A percentile compares a stretch with the other conserved stretches of the same genome.
Evolutionary conservation across 2,113 vertebrate species (phyloP).

Genomic region (Macrotus californicus): DNA sequence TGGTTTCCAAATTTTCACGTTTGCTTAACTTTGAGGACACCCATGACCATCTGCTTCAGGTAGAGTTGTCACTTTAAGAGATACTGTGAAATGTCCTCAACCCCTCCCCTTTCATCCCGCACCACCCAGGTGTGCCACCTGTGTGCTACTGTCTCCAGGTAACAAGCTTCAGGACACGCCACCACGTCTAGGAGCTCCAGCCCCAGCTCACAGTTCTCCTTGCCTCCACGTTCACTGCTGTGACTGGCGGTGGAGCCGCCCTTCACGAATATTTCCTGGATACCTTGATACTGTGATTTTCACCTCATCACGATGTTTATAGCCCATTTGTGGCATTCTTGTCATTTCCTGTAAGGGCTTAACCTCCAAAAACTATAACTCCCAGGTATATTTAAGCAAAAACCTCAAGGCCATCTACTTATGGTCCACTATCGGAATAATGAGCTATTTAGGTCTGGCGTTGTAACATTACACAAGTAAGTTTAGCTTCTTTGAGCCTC

Average conservation of each 20-base stretch:
- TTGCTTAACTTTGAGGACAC: background rate
- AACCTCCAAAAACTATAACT: background rate
- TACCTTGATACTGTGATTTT: background rate
- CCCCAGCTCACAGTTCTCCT: background rate
- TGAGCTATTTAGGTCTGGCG: background rate
- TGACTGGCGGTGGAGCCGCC: rapidly evolving
- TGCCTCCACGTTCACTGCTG: background rate
- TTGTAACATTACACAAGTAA: background rate
- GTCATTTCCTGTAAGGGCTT: background rate
- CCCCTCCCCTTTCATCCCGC: background rate
- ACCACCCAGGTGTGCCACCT: no score
- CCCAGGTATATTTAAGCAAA: background rate
- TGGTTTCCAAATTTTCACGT: background rate
- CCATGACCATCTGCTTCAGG: background rate
- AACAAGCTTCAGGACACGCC: background rate
- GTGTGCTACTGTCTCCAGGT: background rate
- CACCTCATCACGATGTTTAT: background rate
- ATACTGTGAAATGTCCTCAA: background rate
- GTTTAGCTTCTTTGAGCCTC: background rate
- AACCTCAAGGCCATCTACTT: background rate
- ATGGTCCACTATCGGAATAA: background rate
- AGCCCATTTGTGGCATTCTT: background rate
- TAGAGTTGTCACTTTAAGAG: background rate
- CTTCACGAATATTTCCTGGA: background rate
- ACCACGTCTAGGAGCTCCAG: background rate